These are phyloP conservation scores for Hyalella azteca DNA, from an alignment of 2,888 invertebrate species.

Conservation along the genomic window DNA sequence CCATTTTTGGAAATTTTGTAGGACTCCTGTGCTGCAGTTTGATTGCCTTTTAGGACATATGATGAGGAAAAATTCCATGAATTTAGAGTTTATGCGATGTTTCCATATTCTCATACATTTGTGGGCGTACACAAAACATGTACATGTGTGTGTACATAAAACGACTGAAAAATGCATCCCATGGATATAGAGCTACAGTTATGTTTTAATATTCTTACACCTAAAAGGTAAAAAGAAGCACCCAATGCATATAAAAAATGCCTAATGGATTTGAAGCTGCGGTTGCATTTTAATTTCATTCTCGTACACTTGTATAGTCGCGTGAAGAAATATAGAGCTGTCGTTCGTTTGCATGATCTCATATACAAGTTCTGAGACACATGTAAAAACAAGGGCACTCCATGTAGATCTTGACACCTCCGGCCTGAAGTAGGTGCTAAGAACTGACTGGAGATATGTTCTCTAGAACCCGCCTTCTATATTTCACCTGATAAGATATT, in stretches of 20 bases:
- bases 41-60: too few relatives aligned
- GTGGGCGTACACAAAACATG: too few relatives aligned
- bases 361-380: neutral
- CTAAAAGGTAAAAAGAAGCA: too few relatives aligned
- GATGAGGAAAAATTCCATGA: too few relatives aligned
- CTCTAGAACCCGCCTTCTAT: neutral
- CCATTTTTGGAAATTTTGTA: too few relatives aligned
- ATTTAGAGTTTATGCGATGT: too few relatives aligned
- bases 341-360: neutral
- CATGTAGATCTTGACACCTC: neutral
- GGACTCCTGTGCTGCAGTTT: too few relatives aligned
- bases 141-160: too few relatives aligned
- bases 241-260: neutral
- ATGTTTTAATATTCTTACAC: too few relatives aligned
- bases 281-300: neutral
- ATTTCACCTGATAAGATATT: neutral
- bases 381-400: neutral
- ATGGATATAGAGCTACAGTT: too few relatives aligned
- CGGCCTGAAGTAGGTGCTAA: neutral
- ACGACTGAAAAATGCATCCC: too few relatives aligned
- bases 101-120: too few relatives aligned
- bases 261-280: neutral
- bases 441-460: neutral
- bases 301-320: neutral
- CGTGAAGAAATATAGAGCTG: neutral